Conservation (phyloP, 2,113 vertebrate genomes). For the Acinonyx jubatus region DNA sequence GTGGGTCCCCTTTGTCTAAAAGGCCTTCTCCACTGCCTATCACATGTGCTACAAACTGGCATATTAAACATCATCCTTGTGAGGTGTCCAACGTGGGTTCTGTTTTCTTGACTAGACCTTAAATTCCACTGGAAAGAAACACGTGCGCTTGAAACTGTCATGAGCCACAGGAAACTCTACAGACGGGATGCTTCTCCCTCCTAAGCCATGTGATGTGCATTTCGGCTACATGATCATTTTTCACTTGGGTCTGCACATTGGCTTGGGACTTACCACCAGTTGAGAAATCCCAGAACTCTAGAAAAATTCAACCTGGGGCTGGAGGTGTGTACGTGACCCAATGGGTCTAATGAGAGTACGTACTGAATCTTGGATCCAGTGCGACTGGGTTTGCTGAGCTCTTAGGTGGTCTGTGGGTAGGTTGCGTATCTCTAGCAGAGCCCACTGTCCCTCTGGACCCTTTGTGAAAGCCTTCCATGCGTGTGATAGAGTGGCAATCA, state of each 20-base stretch:
- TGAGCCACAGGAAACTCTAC: not conserved
- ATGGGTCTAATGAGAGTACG: rapidly evolving
- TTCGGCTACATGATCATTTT: rapidly evolving
- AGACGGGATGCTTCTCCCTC: too few relatives aligned
- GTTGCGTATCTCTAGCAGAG: not conserved
- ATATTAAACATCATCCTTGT: not conserved
- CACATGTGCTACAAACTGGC: not conserved
- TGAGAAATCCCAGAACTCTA: not conserved
- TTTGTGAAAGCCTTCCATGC: rapidly evolving
- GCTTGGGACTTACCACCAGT: not conserved
- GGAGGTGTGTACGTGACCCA: rapidly evolving
- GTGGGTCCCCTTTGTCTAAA: not conserved
- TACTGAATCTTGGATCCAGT: rapidly evolving
- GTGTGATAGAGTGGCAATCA: not conserved
- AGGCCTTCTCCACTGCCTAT: not conserved
- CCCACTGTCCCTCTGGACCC: rapidly evolving
- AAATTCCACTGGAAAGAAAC: not conserved
- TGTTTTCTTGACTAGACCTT: not conserved
- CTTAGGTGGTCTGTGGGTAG: rapidly evolving
- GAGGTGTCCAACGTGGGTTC: not conserved
- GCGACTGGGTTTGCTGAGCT: not conserved
- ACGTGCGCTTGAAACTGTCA: not conserved
- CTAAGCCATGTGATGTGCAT: not conserved
- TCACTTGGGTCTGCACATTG: not conserved
- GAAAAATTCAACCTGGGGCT: not conserved